Base-by-base conservation (phyloP, 2,113 vertebrate genomes). In the Greenwoodochromis staneri region DNA sequence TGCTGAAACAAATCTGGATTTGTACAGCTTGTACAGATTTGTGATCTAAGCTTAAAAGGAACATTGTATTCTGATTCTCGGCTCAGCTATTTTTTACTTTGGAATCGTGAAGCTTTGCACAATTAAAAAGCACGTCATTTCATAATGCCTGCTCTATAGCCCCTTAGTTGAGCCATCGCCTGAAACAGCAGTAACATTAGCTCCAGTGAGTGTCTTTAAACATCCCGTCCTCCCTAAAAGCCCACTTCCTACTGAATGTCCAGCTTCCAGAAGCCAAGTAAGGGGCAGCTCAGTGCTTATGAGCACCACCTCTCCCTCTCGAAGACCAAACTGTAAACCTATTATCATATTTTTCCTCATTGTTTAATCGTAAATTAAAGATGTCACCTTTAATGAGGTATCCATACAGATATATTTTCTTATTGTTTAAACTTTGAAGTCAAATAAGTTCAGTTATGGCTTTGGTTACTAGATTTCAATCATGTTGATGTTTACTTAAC, bases 401-500 rank as follows among this genome's bases (percentile, higher is more conserved):
- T 42, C 2, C 12, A 71, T 71, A 21, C 21, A 42, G n/a, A 71
- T 71, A 71, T 24, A 71, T 71, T 71, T 42, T 42, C n/a, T 42
- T 73, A 45, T 11, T 24, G 40, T 73, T 73, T 47, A 29, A 73
- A 73, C 21, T 73, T 6, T 42, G 66, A 71, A 27, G 21, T 42
- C 40, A 73, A 73, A 45, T 45, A 27, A 47, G 85, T 80, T 84
- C 83, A 80, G 42, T 91, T 27, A 80, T 36, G 31, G 29, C 31
- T 66, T 66, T n/a, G 31, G 17, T 66, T n/a, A 66, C 61, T 86
- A 69, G 53, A 81, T 81, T 83, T 69, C 34, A 78, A 21, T 78
- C 40, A 71, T 85, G 51, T 61, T 87, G 82, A 81, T 54, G 27
- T 80, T 85, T 42, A 69, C 14, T 80, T 66, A 6, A 71, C 85